phyloP scores from a whole-genome alignment of 2,888 invertebrate species.

The Synanthedon tipuliformis region DNA sequence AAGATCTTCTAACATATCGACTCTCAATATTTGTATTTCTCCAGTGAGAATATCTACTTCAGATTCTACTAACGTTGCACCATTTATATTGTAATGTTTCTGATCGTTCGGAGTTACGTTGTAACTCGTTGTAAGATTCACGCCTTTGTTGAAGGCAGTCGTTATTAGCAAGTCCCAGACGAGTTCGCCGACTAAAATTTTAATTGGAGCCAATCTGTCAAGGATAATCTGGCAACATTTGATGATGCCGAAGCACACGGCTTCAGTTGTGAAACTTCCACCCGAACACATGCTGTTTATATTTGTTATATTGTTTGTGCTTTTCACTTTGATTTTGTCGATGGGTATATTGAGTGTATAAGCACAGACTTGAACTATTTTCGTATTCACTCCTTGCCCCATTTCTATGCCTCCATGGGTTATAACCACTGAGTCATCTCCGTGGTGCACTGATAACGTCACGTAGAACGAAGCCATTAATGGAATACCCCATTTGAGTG shows the following conservation, averaged over 20 bases:
- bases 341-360: slow-evolving; percentile 74
- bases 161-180: slow-evolving; percentile 69
- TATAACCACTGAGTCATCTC: slow-evolving; percentile 74
- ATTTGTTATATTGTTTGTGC: slow-evolving; percentile 69
- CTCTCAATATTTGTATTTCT: slow-evolving; percentile 72
- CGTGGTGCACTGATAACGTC: slow-evolving; percentile 73
- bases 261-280: slow-evolving; percentile 30
- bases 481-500: slow-evolving; percentile 69
- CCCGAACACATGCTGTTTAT: slow-evolving; percentile 59
- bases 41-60: slow-evolving; percentile 84
- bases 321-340: slow-evolving; percentile 70
- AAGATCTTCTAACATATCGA: slow-evolving; percentile 77
- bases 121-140: slow-evolving; percentile 66
- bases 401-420: slow-evolving; percentile 76
- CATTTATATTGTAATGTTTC: slow-evolving; percentile 69
- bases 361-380: slow-evolving; percentile 78
- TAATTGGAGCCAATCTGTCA: slow-evolving; percentile 42
- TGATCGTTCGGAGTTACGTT: slow-evolving; percentile 53
- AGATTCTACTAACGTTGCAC: slow-evolving; percentile 73
- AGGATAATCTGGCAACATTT: slow-evolving; percentile 27
- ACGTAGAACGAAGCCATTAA: slow-evolving; percentile 50
- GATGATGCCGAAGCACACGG: slow-evolving; percentile 21
- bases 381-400: slow-evolving; percentile 84
- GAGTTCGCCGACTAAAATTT: slow-evolving; percentile 48
- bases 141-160: slow-evolving; percentile 50